These are phyloP conservation scores for Vanessa cardui DNA, from an alignment of 2,888 invertebrate genomes.

Conservation along the genomic window DNA sequence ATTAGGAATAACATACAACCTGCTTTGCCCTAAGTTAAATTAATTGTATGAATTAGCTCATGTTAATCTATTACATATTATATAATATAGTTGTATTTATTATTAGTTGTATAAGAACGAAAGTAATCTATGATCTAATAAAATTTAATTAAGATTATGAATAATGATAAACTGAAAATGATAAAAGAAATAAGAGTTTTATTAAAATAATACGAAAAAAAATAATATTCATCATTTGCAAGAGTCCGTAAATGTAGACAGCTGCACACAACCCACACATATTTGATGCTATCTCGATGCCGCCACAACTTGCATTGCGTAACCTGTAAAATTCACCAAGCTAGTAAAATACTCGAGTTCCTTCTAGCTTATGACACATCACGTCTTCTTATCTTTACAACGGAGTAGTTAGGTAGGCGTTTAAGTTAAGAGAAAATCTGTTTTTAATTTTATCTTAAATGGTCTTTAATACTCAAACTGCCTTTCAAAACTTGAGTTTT, in stretches of 20 bases:
- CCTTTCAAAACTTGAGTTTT: no score
- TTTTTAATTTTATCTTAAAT: conserved; percentile 1
- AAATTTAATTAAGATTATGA: no score
- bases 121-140: no score
- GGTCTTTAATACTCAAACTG: background rate
- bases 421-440: background rate
- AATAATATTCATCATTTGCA: background rate
- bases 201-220: background rate
- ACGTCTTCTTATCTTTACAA: conserved; percentile 3
- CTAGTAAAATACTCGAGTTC: conserved; percentile 9
- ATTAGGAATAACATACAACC: no score
- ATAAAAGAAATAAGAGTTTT: background rate
- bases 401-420: conserved; percentile 4
- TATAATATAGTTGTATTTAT: no score
- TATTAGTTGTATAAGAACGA: no score
- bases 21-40: no score
- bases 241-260: conserved; percentile 9
- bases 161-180: no score
- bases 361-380: conserved; percentile 7
- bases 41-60: no score
- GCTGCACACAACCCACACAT: conserved; percentile 28
- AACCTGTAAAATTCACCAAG: conserved; percentile 17
- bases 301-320: conserved; percentile 19
- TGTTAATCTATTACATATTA: no score
- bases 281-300: conserved; percentile 12